Conservation (phyloP, 2,797 vertebrate genomes). For the Onychomys leucogaster region DNA sequence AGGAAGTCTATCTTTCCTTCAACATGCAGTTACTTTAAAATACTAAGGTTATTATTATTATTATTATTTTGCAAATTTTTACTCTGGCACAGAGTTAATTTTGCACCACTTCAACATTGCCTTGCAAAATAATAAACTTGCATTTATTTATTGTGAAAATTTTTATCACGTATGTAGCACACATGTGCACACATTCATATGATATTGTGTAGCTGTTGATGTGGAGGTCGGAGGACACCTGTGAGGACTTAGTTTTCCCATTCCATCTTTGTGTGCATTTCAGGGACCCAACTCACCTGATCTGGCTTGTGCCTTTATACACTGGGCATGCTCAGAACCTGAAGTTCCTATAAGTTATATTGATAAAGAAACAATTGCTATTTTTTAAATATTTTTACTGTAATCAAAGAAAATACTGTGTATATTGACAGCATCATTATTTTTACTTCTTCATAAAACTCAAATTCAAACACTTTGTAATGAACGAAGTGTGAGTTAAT, state of each 20-base stretch:
- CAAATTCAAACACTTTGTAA: not conserved
- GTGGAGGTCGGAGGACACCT: not conserved
- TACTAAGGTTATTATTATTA: not conserved
- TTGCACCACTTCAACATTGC: not conserved
- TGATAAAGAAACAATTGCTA: not conserved
- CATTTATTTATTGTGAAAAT: not conserved
- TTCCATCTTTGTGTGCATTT: not conserved
- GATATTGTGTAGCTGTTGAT: not conserved
- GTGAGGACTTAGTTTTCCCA: not conserved
- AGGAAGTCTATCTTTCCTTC: not conserved
- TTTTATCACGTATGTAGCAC: not conserved
- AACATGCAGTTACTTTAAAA: not conserved
- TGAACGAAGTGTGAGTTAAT: not conserved
- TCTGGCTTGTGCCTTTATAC: not conserved
- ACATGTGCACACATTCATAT: not conserved
- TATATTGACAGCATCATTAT: not conserved
- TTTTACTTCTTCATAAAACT: not conserved
- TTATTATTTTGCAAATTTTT: not conserved
- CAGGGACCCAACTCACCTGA: rapidly evolving
- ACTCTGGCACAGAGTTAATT: not conserved
- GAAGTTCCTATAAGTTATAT: not conserved
- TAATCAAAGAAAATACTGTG: not conserved
- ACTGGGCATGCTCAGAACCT: no score
- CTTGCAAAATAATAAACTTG: not conserved
- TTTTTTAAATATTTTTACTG: not conserved